Base-by-base conservation (phyloP, 23 tunicate species). In the Botrylloides violaceus region DNA sequence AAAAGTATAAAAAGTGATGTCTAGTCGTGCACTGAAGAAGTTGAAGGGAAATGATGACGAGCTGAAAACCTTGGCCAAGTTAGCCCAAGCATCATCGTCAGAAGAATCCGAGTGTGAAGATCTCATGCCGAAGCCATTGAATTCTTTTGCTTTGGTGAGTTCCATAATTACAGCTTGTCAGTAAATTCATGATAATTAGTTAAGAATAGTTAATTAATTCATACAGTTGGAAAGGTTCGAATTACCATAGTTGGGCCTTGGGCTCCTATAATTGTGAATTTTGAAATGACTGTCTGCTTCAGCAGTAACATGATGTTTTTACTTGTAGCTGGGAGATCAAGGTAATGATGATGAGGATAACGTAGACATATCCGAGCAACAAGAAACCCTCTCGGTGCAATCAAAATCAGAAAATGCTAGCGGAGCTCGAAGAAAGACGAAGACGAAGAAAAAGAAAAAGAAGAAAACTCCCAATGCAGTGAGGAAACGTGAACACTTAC, bases 21-120 rank as follows among this genome's bases (percentile, higher is more conserved):
- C 88, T 35, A 65, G 81, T 6, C 53, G 88, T 21, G 82, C 76
- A 18, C 59, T 83, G 35, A 81, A 80, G 18, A 83, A 77, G 70
- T 76, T 83, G 12, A 68, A 77, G 24, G 81, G 81, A 4, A 36
- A 72, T 3, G 85, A 39, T 23, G 72, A 71, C 15, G 78, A 73
- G 36, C 43, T 80, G 72, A 39, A 39, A 7, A 43, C 71, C 23
- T 43, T 48, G 2, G 56, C 37, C 9, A 49, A 33, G 4, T 22
- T 26, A 9, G 29, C 59, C 6, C 75, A 76, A 62, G 66, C 23
- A 0, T 58, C 21, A 2, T 32, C 62, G 4, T 27, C 37, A 20
- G 65, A 22, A 6, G 61, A 38, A 1, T 15, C 53, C 2, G 80
- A 81, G 32, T 49, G 24, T 24, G 37, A 27, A 3, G 77, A 68